A percentile compares a stretch with the other conserved stretches of the same genome.
Evolutionary conservation across 2,888 invertebrate genomes (phyloP).

Genomic region (Tetragonisca angustula): DNA sequence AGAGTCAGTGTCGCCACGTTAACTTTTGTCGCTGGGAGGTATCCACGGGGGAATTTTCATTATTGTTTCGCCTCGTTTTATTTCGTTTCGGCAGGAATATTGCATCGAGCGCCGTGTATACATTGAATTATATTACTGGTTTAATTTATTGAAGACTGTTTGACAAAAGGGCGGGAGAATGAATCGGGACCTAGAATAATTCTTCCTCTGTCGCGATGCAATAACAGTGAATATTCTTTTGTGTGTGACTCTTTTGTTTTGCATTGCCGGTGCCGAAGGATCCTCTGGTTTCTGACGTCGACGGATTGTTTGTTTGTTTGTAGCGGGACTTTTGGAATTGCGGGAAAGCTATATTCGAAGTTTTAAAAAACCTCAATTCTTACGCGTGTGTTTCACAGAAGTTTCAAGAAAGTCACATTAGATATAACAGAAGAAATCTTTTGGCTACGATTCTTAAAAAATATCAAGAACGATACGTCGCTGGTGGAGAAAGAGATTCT

Average conservation of each 20-base stretch:
- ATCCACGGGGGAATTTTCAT: constrained; percentile 1
- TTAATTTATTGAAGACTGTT: constrained; percentile 34
- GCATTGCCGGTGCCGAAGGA: neutral
- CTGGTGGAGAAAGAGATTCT: neutral
- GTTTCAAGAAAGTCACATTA: neutral
- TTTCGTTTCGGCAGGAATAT: neutral
- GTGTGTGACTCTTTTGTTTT: neutral
- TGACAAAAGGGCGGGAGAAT: constrained; percentile 7
- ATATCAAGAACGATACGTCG: neutral
- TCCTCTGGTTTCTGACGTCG: neutral
- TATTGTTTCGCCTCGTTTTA: constrained; percentile 3
- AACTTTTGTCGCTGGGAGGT: constrained; percentile 6
- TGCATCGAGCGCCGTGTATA: too few relatives aligned
- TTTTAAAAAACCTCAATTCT: too few relatives aligned
- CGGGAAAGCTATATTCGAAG: too few relatives aligned
- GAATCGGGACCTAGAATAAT: neutral
- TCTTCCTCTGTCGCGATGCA: neutral
- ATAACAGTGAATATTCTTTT: neutral
- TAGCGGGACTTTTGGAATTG: too few relatives aligned
- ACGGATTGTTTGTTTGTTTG: neutral
- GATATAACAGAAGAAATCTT: neutral
- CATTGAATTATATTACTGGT: neutral
- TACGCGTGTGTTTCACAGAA: too few relatives aligned
- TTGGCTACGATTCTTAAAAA: neutral
- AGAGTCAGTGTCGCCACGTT: constrained; percentile 1